phyloP scores from a whole-genome alignment of 2,113 vertebrate species.

The Dermatemys mawii region DNA sequence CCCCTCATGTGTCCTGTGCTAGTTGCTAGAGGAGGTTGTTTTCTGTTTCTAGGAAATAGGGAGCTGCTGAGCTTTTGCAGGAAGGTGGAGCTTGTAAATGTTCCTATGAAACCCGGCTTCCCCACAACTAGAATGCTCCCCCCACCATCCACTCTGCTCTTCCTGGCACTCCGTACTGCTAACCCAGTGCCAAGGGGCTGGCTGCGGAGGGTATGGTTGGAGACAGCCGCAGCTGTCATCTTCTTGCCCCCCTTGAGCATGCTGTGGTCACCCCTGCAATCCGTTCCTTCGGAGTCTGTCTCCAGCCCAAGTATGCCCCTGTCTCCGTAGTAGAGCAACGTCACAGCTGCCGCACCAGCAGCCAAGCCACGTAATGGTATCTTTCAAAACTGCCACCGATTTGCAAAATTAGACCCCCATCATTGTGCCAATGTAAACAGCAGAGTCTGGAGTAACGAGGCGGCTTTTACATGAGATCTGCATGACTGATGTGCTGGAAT shows the following conservation, averaged over 20 bases:
- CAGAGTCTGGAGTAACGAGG: background rate
- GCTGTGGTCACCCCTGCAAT: background rate
- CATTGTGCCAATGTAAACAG: background rate
- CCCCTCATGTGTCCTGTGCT: too few relatives aligned
- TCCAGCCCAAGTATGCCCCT: background rate
- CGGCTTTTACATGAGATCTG: background rate
- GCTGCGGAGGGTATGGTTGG: background rate
- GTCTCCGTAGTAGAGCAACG: background rate
- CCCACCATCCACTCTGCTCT: background rate
- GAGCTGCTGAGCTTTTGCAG: background rate
- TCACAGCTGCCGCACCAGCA: background rate
- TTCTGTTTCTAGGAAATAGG: background rate
- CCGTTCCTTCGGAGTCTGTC: background rate
- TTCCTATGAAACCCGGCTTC: background rate
- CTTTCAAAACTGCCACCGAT: background rate
- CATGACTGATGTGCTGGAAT: rapidly evolving
- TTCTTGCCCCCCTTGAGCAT: rapidly evolving
- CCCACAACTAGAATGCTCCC: background rate
- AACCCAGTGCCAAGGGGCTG: background rate
- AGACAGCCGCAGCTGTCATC: background rate
- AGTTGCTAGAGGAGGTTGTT: background rate
- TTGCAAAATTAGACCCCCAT: too few relatives aligned
- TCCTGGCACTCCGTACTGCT: background rate
- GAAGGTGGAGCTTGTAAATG: background rate
- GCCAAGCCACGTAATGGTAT: background rate